These are phyloP conservation scores for Triplophysa yarkandensis DNA, from an alignment of 2,797 vertebrate species.

Conservation along the genomic window DNA sequence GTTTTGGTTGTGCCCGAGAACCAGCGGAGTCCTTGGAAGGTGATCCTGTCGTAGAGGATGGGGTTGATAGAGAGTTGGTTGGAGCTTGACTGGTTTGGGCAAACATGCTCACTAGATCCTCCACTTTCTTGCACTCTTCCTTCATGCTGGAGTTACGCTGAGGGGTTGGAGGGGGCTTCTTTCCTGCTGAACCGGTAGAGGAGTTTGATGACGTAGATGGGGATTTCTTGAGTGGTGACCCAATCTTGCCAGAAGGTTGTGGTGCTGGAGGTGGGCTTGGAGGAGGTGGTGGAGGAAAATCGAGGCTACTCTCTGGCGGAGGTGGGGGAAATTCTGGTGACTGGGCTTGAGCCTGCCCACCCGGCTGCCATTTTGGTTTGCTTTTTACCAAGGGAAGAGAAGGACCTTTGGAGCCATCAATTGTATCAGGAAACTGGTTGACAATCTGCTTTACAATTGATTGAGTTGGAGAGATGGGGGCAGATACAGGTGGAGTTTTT, in stretches of 20 bases:
- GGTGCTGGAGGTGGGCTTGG: constrained; percentile 66
- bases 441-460: constrained; percentile 89
- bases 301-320: constrained; percentile 84
- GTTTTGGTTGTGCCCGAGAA: constrained; percentile 84
- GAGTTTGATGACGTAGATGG: constrained; percentile 78
- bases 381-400: constrained; percentile 93
- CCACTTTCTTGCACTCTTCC: constrained; percentile 87
- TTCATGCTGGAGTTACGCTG: constrained; percentile 94
- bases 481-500: constrained; percentile 79
- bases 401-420: constrained; percentile 74
- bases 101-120: constrained; percentile 91
- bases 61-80: constrained; percentile 65
- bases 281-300: constrained; percentile 80
- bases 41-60: constrained; percentile 76
- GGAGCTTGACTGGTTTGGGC: constrained; percentile 75
- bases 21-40: constrained; percentile 81
- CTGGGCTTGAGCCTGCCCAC: constrained; percentile 68
- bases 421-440: constrained; percentile 85
- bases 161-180: constrained; percentile 89
- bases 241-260: constrained; percentile 66
- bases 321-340: constrained; percentile 93
- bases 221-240: constrained; percentile 87
- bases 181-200: constrained; percentile 71
- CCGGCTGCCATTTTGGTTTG: constrained; percentile 93
- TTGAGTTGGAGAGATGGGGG: constrained; percentile 73